Base-by-base conservation (phyloP, 2,888 invertebrate species). In the Rhamphomyia laevipes region DNA sequence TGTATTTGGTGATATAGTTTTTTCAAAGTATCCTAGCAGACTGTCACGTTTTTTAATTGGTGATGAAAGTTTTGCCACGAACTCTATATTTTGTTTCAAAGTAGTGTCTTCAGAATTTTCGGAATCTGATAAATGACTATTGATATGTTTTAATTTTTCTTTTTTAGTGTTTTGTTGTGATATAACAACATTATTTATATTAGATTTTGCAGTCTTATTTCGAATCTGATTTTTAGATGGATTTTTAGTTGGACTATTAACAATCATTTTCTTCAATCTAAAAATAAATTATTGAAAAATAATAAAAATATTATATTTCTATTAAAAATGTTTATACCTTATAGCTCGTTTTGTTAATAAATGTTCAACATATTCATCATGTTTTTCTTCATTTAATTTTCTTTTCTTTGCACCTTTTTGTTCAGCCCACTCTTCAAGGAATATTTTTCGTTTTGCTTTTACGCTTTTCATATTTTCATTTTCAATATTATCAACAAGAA, bases 371-470 rank as follows among this genome's bases (percentile, higher is more conserved):
- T 67, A 73, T 46, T 73, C 73, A 44, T 77, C 78, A 47, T 77
- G 73, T 42, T 74, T 73, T 50, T 77, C 73, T 31, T 78, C 77
- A 30, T 76, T 74, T 2, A 73, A 56, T 64, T 80, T 78, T 51
- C 77, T 72, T 55, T 80, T 82, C 1, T 72, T 51, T 7, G 77
- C 80, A 2, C 81, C 81, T 61, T 81, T 84, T 18, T 73, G 72
- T 55, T 81, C 77, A 11, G 82, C 78, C 78, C 82, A 78, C 53
- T 75, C 75, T 61, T 78, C 73, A 45, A 83, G 65, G 38, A 75
- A 56, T 31, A 75, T 60, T 54, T 74, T 74, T 56, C 80, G 73
- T 59, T 75, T 76, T 1, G 65, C 69, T 50, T 70, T 73, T 1
- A 61, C 52, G 47, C 47, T 35, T 50, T 41, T 21, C 58, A 51